A percentile compares a stretch with the other conserved stretches of the same genome.
phyloP scores from a whole-genome alignment of 2,797 vertebrate genomes.

The Parauchenoglanis punctatus region DNA sequence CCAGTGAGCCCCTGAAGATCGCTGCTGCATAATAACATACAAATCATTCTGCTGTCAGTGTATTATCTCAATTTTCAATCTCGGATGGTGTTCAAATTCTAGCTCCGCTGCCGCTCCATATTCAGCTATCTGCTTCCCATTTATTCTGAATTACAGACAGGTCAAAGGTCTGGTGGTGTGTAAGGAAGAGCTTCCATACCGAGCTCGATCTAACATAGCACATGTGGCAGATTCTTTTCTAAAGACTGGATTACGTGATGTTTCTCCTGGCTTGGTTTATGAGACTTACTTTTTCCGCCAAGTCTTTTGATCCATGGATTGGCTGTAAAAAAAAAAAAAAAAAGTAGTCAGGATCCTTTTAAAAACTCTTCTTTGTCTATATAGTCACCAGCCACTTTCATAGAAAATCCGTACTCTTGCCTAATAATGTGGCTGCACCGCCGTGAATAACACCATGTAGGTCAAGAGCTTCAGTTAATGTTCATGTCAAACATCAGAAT shows the following conservation, averaged over 20 bases:
- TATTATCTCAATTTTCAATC: conserved; percentile 54
- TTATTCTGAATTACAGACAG: no score
- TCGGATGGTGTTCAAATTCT: conserved; percentile 25
- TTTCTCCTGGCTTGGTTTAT: conserved; percentile 11
- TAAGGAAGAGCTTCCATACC: conserved; percentile 3
- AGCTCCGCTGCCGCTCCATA: no score
- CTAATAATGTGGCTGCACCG: neutral
- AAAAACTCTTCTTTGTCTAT: neutral
- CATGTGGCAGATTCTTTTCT: conserved; percentile 28
- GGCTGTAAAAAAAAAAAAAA: conserved; percentile 61
- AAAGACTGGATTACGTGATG: conserved; percentile 26
- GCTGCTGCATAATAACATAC: conserved; percentile 66
- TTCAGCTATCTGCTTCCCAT: no score
- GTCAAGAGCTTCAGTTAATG: neutral
- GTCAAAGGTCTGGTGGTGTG: conserved; percentile 1
- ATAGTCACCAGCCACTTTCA: neutral
- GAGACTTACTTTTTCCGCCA: conserved; percentile 74
- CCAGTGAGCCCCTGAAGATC: conserved; percentile 66
- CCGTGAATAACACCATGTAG: neutral
- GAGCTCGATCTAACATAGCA: neutral
- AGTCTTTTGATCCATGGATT: conserved; percentile 68
- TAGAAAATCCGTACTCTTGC: neutral
- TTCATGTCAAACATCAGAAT: neutral
- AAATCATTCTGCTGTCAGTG: conserved; percentile 68
- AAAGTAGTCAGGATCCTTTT: neutral